Conservation (phyloP, 2,888 invertebrate genomes). For the Tetramorium bicarinatum region DNA sequence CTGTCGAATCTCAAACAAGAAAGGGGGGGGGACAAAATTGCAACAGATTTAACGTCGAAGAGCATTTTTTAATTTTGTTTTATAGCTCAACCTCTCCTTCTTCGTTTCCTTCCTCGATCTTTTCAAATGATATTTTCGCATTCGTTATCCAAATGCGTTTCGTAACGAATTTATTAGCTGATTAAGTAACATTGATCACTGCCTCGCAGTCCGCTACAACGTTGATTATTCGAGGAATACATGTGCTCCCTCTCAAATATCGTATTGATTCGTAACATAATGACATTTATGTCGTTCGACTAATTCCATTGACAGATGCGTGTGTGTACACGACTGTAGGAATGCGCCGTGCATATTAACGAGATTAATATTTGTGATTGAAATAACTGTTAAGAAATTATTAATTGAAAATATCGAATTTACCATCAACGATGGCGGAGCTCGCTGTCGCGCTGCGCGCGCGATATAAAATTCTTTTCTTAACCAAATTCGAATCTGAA, state of each 20-base stretch:
- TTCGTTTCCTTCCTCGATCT: neutral
- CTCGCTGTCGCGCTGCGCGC: neutral
- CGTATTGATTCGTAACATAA: slow-evolving; percentile 1
- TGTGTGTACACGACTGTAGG: neutral
- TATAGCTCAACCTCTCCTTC: neutral
- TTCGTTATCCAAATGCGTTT: neutral
- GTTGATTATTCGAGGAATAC: neutral
- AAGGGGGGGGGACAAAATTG: neutral
- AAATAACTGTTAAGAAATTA: slow-evolving; percentile 2
- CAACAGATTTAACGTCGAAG: slow-evolving; percentile 69
- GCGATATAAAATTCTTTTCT: neutral
- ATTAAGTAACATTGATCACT: slow-evolving; percentile 13
- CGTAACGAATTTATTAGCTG: neutral
- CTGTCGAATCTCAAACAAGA: neutral
- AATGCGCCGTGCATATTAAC: neutral
- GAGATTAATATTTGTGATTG: neutral
- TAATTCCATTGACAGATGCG: slow-evolving; percentile 13
- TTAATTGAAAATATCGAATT: neutral
- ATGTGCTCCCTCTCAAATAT: neutral
- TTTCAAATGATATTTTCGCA: neutral
- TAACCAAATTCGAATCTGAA: slow-evolving; percentile 6
- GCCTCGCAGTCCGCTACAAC: neutral
- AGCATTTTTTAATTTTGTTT: too few species aligned
- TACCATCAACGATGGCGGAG: neutral
- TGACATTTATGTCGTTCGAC: slow-evolving; percentile 24